Conservation (phyloP, 2,888 invertebrate genomes). For the Hemistola chrysoprasaria region DNA sequence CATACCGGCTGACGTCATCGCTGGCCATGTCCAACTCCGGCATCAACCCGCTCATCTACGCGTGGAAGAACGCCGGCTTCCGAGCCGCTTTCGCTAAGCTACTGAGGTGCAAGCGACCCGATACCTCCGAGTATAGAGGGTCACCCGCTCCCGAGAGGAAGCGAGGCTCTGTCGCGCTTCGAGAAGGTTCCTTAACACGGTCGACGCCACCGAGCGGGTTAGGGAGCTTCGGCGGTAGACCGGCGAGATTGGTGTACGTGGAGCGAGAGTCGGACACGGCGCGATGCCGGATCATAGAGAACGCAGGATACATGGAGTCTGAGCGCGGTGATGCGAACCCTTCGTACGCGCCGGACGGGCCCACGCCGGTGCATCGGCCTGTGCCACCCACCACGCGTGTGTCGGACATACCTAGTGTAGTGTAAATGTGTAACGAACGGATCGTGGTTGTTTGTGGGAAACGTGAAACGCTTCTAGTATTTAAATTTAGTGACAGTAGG, state of each 20-base stretch:
- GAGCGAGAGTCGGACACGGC: slow-evolving; percentile 62
- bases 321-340: slow-evolving; percentile 70
- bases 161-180: slow-evolving; percentile 72
- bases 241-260: slow-evolving; percentile 66
- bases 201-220: slow-evolving; percentile 61
- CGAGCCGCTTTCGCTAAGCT: slow-evolving; percentile 87
- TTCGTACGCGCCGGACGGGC: slow-evolving; percentile 72
- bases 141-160: slow-evolving; percentile 82
- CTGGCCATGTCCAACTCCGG: slow-evolving; percentile 91
- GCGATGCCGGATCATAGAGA: slow-evolving; percentile 76
- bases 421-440: slow-evolving; percentile 42
- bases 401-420: slow-evolving; percentile 54
- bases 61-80: slow-evolving; percentile 92
- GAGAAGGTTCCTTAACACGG: slow-evolving; percentile 68
- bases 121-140: slow-evolving; percentile 78
- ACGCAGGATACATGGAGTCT: slow-evolving; percentile 71
- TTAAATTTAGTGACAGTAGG: slow-evolving; percentile 70
- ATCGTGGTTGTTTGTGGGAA: slow-evolving; percentile 70
- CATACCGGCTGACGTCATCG: slow-evolving; percentile 85
- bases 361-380: slow-evolving; percentile 68
- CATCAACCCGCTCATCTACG: slow-evolving; percentile 91
- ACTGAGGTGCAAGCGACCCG: slow-evolving; percentile 85
- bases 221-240: slow-evolving; percentile 61
- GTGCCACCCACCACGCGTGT: slow-evolving; percentile 28
- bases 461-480: slow-evolving; percentile 79